Evolutionary conservation across 2,113 vertebrate genomes (phyloP).

Genomic region (Phoenicopterus ruber): DNA sequence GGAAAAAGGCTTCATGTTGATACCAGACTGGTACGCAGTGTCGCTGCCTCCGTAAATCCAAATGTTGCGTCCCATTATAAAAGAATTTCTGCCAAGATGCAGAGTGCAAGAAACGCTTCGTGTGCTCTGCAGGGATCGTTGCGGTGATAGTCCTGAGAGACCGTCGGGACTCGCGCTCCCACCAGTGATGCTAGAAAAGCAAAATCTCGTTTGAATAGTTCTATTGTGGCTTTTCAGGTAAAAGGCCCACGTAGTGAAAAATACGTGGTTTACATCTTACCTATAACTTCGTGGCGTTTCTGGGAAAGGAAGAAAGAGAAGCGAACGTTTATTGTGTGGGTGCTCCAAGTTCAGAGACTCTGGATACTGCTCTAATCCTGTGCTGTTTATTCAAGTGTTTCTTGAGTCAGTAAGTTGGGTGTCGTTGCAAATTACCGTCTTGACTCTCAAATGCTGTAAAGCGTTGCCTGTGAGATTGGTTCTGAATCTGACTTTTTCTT

Average conservation of each 20-base stretch:
- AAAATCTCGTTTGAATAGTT: background rate
- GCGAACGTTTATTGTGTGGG: background rate
- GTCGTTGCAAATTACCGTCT: background rate
- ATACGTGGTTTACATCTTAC: accelerated
- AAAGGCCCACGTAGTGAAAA: background rate
- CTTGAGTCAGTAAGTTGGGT: background rate
- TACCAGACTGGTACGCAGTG: background rate
- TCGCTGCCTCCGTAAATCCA: background rate
- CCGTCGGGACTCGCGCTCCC: background rate
- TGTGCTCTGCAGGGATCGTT: background rate
- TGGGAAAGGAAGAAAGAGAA: background rate
- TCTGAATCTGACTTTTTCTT: background rate
- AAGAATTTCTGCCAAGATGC: background rate
- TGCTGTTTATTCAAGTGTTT: background rate
- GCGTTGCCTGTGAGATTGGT: background rate
- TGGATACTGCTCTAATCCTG: background rate
- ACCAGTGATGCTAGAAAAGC: background rate
- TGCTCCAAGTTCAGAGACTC: background rate
- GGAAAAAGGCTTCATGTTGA: background rate
- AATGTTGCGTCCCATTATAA: accelerated
- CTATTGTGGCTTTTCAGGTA: background rate
- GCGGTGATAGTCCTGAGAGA: background rate
- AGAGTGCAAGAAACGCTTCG: background rate
- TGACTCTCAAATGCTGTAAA: background rate
- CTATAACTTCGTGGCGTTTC: background rate